Percentiles rank a stretch among this genome's conserved stretches.
These are phyloP conservation scores for Porites rus DNA, from an alignment of 92 coral and sea anemone species.

Conservation along the genomic window DNA sequence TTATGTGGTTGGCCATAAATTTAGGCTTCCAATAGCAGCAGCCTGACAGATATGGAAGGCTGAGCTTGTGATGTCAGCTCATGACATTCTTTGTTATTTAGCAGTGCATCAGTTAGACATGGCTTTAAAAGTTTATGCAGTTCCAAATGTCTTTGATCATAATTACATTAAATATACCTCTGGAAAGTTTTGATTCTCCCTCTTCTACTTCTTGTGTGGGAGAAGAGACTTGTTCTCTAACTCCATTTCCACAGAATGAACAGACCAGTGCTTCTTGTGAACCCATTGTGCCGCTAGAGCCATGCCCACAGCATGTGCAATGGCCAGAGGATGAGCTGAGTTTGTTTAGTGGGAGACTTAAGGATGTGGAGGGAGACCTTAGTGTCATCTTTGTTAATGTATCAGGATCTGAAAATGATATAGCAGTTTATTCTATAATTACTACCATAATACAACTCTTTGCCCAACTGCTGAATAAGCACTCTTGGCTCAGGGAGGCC, in stretches of 20 bases:
- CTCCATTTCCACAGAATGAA: conserved; percentile 53
- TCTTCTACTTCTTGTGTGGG: conserved; percentile 46
- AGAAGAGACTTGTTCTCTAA: conserved; percentile 26
- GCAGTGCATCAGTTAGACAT: too few relatives aligned
- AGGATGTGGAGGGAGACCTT: conserved; percentile 34
- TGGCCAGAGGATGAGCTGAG: not conserved
- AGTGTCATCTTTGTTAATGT: conserved; percentile 30
- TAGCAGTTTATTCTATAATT: not conserved
- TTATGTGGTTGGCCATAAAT: too few relatives aligned
- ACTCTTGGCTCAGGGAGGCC: too few relatives aligned
- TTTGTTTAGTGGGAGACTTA: conserved; percentile 8
- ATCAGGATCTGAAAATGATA: conserved; percentile 41
- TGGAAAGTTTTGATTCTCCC: conserved; percentile 80
- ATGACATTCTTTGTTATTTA: too few relatives aligned
- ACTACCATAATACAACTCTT: too few relatives aligned
- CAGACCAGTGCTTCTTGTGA: conserved; percentile 62
- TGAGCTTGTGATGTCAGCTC: too few relatives aligned
- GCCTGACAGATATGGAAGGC: too few relatives aligned
- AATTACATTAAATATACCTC: conserved; percentile 11
- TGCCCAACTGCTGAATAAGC: too few relatives aligned
- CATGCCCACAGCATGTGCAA: not conserved
- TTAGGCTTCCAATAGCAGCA: too few relatives aligned
- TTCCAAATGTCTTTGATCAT: not conserved
- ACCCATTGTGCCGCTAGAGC: conserved; percentile 14
- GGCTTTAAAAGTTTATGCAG: too few relatives aligned